Base-by-base conservation (phyloP, 2,113 vertebrate genomes). In the Pica pica region DNA sequence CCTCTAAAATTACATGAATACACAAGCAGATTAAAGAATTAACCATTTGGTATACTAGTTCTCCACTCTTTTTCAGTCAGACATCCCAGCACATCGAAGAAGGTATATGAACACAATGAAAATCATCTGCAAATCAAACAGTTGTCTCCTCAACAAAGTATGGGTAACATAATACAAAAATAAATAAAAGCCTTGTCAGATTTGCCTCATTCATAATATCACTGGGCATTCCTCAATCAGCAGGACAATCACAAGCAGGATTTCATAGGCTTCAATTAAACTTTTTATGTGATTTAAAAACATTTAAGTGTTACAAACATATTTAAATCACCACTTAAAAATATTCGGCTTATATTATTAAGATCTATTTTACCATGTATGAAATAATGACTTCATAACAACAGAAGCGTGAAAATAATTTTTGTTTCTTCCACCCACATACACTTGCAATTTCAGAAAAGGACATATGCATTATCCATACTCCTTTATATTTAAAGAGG, bases 221-320 rank as follows among this genome's bases (percentile, higher is more conserved):
- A 95, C 84, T 86, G 85, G 94, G 93, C 91, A 97, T 88, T 96
- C 89, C 91, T 95, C 94, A 93, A 87, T 96, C 94, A 97, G 95
- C 91, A 94, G 94, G 93, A 96, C 91, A 96, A 95, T 82, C 88
- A 95, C 91, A 82, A 96, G 86, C 81, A 95, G 82, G 90, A 77
- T 83, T 93, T 94, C 79, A 92, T 93, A 95, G 84, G 84, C 83
- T 97, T 97, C 91, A 93, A 87, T 97, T 97, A 95, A 97, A 95
- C 50, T 96, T 92, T 97, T 97, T 95, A 96, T 95, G 97, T 97
- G 89, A 97, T 97, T 96, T 86, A 82, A 98, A 97, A 97, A 96
- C 94, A 96, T 95, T 92, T 96, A 97, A 97, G 97, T 96, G 97
- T 98, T 98, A 98, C 97, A 98, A 97, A 98, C 93, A 93, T 95